Evolutionary conservation across 2,888 invertebrate species (phyloP), one percentile per base, ranked within the genome.

Genomic region (Copidosoma aretas): DNA sequence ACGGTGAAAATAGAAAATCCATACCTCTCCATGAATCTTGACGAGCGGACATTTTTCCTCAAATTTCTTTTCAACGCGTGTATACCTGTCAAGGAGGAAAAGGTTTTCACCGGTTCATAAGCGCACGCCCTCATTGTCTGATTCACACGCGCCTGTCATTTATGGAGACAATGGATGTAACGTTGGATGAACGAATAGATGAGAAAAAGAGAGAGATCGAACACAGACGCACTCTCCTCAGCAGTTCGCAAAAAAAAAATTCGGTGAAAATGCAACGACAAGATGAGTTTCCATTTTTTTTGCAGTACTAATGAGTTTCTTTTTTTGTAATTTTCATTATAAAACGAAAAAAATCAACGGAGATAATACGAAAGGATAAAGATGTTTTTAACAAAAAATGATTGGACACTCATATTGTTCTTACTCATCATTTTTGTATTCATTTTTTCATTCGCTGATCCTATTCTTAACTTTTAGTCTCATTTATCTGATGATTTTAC

Each of bases 111-210:
- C 19, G 5, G 25, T 43, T 22, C 46, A 24, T 43, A 24, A 24
- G 19, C 41, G 53, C 52, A 43, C 43, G 54, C 10, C 19, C 62
- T 25, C 25, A 43, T 63, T 63, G 15, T 63, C 62, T 19, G 54
- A 46, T 63, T 54, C 62, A 43, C 62, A 63, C 56, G 62, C 62
- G 19, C 24, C 12, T 56, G 54, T 56, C 56, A 46, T 62, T 41
- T 41, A 53, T 43, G 1, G 15, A 43, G n/a, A 43, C 53, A 53
- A 62, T 62, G 51, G 32, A 8, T 32, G 8, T 8, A 32, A 8
- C 43, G 14, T 17, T 12, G 12, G 17, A 46, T 32, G 32, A 8
- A 46, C 8, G 24, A 10, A 15, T 14, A 1, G 49, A 15, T 39
- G 24, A 1, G 17, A 1, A 21, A 49, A 32, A 3, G 8, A 19